Evolutionary conservation across 2,113 vertebrate species (phyloP).

Genomic region (Upupa epops): DNA sequence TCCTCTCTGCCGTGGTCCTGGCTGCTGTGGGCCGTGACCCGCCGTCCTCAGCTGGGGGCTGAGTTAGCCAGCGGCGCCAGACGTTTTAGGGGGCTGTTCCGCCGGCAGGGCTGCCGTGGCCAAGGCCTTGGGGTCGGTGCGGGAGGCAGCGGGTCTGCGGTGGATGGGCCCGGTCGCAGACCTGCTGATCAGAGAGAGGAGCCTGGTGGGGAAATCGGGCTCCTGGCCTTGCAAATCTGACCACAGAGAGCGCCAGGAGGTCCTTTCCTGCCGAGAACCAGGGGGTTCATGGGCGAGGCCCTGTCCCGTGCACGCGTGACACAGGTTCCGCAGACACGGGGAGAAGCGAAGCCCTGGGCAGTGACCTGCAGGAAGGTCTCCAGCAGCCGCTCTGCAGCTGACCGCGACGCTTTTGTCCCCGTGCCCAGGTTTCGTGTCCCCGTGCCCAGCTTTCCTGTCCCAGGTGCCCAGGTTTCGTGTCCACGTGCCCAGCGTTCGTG

Average conservation of each 20-base stretch:
- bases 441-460: too few species aligned
- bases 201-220: constrained; percentile 49
- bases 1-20: not conserved
- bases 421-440: constrained; percentile 43
- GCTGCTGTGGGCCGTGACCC: not conserved
- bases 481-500: too few species aligned
- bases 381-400: constrained; percentile 67
- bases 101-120: not conserved
- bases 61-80: too few species aligned
- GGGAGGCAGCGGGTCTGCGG: constrained; percentile 32
- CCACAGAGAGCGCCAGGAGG: constrained; percentile 27
- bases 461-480: too few species aligned
- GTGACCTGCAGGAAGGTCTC: constrained; percentile 2
- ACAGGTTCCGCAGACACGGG: not conserved
- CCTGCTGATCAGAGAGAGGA: constrained; percentile 66
- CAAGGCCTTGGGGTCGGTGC: not conserved
- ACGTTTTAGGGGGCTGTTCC: not conserved
- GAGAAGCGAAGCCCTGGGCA: not conserved
- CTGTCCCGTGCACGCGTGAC: too few species aligned
- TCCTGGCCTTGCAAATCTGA: constrained; percentile 60
- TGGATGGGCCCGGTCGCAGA: constrained; percentile 38
- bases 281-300: not conserved
- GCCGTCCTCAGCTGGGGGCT: not conserved
- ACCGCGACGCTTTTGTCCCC: constrained; percentile 72
- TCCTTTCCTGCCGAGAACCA: constrained; percentile 13